phyloP scores from a whole-genome alignment of 64 coral and sea anemone species.

The Montipora foliosa region DNA sequence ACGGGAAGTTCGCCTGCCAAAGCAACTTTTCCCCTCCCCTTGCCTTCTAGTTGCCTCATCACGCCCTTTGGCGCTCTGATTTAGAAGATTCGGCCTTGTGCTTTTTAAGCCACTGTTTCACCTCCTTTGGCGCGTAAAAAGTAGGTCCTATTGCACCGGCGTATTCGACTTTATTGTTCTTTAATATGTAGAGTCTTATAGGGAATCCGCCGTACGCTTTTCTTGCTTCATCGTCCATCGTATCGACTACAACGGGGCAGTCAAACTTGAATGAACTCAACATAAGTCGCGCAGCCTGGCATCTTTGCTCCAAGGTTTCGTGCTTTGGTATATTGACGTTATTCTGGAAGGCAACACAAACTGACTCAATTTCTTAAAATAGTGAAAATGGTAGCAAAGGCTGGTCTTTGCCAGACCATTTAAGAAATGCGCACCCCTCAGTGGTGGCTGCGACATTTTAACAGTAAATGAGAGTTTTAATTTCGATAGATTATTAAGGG shows the following conservation, averaged over 20 bases:
- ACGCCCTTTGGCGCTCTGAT: conserved; percentile 9
- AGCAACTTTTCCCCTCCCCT: not conserved
- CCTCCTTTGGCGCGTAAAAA: conserved; percentile 70
- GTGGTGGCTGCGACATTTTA: not conserved
- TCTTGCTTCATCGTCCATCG: conserved; percentile 63
- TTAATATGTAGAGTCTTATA: conserved; percentile 71
- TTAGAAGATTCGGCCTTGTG: not conserved
- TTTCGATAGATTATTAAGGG: not conserved
- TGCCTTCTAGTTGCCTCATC: not conserved
- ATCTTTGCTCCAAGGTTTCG: conserved; percentile 70
- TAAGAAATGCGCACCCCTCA: not conserved
- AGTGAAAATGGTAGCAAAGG: not conserved
- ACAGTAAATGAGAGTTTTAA: not conserved
- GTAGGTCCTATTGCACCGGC: conserved; percentile 76
- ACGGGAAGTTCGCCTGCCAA: not conserved
- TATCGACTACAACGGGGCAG: conserved; percentile 76
- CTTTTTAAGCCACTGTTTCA: conserved; percentile 62
- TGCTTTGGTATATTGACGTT: conserved; percentile 67
- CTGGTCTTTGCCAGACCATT: not conserved
- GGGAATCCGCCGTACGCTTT: conserved; percentile 71
- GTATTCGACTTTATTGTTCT: conserved; percentile 41
- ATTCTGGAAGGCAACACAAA: conserved; percentile 48
- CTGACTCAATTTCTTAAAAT: not conserved
- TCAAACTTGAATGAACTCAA: conserved; percentile 46
- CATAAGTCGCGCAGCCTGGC: conserved; percentile 60